phyloP scores from a whole-genome alignment of 2,113 vertebrate genomes.

The Alethe castanea region DNA sequence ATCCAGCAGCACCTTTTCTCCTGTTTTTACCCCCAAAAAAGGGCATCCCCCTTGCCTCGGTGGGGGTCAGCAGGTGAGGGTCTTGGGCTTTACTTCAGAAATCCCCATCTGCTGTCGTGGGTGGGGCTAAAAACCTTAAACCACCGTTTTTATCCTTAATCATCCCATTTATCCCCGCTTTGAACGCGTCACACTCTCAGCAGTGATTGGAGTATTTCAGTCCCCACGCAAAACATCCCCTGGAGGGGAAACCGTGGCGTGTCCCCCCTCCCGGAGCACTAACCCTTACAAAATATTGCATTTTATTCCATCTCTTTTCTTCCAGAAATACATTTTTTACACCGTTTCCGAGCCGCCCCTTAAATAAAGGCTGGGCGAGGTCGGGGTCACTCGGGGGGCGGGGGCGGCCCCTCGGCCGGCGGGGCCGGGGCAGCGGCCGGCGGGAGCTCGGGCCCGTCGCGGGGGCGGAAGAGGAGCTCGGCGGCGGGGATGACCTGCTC shows the following conservation, averaged over 20 bases:
- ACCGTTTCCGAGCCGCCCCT: neutral
- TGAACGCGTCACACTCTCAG: too few species aligned
- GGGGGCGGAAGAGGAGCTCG: constrained; percentile 83
- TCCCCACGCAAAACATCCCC: accelerated
- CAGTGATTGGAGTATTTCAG: accelerated
- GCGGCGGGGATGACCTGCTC: constrained; percentile 87
- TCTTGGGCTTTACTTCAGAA: neutral
- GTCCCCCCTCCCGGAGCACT: accelerated
- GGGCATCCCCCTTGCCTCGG: accelerated
- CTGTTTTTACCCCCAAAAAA: neutral
- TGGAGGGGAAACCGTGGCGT: accelerated
- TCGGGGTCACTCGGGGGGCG: neutral
- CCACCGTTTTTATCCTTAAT: neutral
- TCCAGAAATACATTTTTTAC: constrained; percentile 42
- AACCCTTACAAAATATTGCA: constrained; percentile 71
- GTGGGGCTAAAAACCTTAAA: neutral
- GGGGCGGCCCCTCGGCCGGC: neutral
- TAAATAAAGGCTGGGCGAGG: neutral
- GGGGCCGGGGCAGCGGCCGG: neutral
- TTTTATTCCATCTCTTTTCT: constrained; percentile 70
- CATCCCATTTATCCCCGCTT: accelerated
- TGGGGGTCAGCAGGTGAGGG: too few species aligned
- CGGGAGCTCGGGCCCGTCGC: constrained; percentile 49
- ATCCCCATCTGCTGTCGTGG: neutral
- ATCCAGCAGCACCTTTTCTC: neutral